Percentiles rank a stretch among this genome's conserved stretches.
phyloP scores from a whole-genome alignment of 2,888 invertebrate species.

The Melanchra persicariae region DNA sequence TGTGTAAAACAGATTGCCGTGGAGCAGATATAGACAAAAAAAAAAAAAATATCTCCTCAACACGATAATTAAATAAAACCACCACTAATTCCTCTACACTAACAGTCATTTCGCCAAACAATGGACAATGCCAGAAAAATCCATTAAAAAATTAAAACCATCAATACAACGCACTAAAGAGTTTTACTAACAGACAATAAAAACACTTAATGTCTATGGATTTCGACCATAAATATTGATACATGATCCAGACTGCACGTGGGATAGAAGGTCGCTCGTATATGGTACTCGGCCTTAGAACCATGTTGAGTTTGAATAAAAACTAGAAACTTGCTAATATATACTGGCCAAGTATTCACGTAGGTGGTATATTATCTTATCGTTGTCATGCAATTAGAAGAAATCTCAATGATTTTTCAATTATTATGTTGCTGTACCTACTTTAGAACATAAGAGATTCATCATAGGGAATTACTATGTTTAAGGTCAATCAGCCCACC shows the following conservation, averaged over 20 bases:
- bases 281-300: slow-evolving; percentile 61
- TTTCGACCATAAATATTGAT: slow-evolving; percentile 38
- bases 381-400: slow-evolving; percentile 13
- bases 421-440: neutral
- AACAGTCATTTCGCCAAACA: neutral
- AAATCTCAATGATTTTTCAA: neutral
- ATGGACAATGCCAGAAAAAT: neutral
- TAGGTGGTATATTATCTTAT: slow-evolving; percentile 16
- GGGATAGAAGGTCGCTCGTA: slow-evolving; percentile 73
- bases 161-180: slow-evolving; percentile 12
- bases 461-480: too few relatives aligned
- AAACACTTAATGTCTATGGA: slow-evolving; percentile 39
- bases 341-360: slow-evolving; percentile 29
- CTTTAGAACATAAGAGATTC: too few relatives aligned
- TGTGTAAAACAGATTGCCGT: too few relatives aligned
- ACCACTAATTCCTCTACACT: neutral
- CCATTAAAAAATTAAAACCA: slow-evolving; percentile 18
- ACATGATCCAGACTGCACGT: slow-evolving; percentile 66
- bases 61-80: neutral
- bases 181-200: slow-evolving; percentile 25
- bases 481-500: too few relatives aligned
- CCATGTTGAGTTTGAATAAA: slow-evolving; percentile 54
- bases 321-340: slow-evolving; percentile 52
- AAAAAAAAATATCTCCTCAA: neutral
- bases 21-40: too few relatives aligned